These are phyloP conservation scores for Parapsyche elsis DNA, from an alignment of 1,140 invertebrate species.

Conservation along the genomic window DNA sequence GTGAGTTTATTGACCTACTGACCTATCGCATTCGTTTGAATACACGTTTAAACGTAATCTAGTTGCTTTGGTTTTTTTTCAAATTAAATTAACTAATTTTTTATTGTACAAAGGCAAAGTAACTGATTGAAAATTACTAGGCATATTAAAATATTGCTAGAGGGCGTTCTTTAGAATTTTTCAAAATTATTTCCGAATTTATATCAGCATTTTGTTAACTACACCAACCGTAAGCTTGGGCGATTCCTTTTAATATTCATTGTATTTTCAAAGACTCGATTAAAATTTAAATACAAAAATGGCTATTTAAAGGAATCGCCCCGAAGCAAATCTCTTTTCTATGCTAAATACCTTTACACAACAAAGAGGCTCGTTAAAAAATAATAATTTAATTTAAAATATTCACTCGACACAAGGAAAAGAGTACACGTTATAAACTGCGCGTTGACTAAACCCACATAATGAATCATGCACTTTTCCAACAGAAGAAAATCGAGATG, in stretches of 20 bases:
- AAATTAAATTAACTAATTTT: too few relatives aligned
- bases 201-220: not conserved
- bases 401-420: too few relatives aligned
- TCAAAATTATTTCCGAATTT: not conserved
- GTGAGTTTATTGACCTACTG: not conserved
- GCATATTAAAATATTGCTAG: too few relatives aligned
- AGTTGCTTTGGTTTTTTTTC: too few relatives aligned
- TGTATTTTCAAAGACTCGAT: not conserved
- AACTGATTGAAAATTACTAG: too few relatives aligned
- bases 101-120: too few relatives aligned
- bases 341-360: not conserved
- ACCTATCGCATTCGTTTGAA: not conserved
- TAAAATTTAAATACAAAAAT: slow-evolving; percentile 15
- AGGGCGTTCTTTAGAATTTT: too few relatives aligned
- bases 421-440: too few relatives aligned
- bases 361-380: too few relatives aligned
- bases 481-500: not conserved
- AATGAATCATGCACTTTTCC: too few relatives aligned
- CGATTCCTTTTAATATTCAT: not conserved
- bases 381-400: too few relatives aligned
- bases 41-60: not conserved
- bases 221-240: not conserved
- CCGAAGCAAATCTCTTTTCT: not conserved
- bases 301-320: not conserved
- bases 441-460: too few relatives aligned